Evolutionary conservation across 2,888 invertebrate species (phyloP).

Genomic region (Yponomeuta cagnagella): DNA sequence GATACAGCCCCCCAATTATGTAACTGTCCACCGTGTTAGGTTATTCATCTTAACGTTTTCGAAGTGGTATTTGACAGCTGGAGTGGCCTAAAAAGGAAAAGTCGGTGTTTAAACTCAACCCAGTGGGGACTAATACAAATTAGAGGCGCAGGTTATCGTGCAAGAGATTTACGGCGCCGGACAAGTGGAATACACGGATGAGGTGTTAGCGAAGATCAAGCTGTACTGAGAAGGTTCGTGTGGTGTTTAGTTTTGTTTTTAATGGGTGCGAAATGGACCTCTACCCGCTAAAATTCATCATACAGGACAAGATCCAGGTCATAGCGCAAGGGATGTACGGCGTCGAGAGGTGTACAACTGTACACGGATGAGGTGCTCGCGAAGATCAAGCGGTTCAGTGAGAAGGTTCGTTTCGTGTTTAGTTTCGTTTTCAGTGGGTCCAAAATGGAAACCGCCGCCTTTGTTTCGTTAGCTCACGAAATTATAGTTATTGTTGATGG

Average conservation of each 20-base stretch:
- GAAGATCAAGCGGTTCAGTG: conserved; percentile 81
- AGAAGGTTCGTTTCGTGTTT: conserved; percentile 74
- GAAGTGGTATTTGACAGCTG: too few relatives aligned
- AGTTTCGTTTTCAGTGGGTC: too few relatives aligned
- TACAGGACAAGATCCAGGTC: conserved; percentile 90
- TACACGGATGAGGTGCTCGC: conserved; percentile 82
- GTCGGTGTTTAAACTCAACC: too few relatives aligned
- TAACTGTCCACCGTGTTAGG: too few relatives aligned
- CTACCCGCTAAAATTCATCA: conserved; percentile 80
- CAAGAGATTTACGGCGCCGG: conserved; percentile 98
- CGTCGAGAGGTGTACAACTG: conserved; percentile 94
- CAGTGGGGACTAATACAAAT: too few relatives aligned
- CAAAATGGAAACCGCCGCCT: conserved; percentile 27
- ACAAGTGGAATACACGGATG: conserved; percentile 82
- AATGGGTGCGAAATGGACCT: conserved; percentile 49
- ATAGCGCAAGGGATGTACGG: conserved; percentile 98
- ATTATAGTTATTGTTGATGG: too few relatives aligned
- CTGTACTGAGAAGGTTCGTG: conserved; percentile 81
- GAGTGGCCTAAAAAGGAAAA: too few relatives aligned
- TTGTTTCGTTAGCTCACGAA: too few relatives aligned
- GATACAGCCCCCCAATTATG: conserved; percentile 63
- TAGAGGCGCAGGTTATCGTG: conserved; percentile 79
- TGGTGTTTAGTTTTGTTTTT: too few relatives aligned
- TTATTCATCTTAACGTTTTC: too few relatives aligned
- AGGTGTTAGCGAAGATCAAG: conserved; percentile 82